phyloP scores from a whole-genome alignment of 2,888 invertebrate genomes.

The Patella pellucida region DNA sequence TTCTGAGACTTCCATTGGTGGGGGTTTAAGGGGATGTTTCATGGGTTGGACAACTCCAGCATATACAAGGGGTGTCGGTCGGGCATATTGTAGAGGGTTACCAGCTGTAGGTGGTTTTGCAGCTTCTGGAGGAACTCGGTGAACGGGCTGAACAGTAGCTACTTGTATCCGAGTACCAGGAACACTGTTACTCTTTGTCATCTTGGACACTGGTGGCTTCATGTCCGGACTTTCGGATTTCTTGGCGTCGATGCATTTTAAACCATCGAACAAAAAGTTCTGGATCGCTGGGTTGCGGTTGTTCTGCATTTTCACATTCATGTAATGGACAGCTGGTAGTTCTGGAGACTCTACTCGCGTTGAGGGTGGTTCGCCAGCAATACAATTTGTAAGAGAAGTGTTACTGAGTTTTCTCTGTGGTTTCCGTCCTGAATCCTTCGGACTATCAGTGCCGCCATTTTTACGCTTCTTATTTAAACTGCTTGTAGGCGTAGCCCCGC shows the following conservation, averaged over 20 bases:
- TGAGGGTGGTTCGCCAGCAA: constrained; percentile 49
- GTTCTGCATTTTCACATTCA: constrained; percentile 57
- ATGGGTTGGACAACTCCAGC: constrained; percentile 45
- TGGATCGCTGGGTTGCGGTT: constrained; percentile 38
- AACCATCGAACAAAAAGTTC: constrained; percentile 59
- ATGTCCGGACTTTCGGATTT: background rate
- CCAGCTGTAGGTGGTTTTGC: constrained; percentile 36
- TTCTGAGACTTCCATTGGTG: constrained; percentile 31
- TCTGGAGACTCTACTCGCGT: constrained; percentile 62
- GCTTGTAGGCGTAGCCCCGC: constrained; percentile 62
- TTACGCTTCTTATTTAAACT: constrained; percentile 60
- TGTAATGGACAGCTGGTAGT: constrained; percentile 66
- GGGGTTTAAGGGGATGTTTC: constrained; percentile 35
- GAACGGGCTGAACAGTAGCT: constrained; percentile 28
- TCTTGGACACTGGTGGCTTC: constrained; percentile 4
- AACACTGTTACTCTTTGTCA: background rate
- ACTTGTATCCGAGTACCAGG: background rate
- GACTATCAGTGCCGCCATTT: constrained; percentile 43
- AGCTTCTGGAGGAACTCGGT: constrained; percentile 32
- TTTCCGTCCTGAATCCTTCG: constrained; percentile 46
- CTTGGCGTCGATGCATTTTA: constrained; percentile 39
- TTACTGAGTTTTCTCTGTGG: constrained; percentile 53
- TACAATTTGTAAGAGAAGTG: constrained; percentile 51
- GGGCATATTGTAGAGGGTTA: constrained; percentile 39
- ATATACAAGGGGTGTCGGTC: constrained; percentile 49